Conservation (phyloP, 2,113 vertebrate species). For the Phalacrocorax aristotelis region DNA sequence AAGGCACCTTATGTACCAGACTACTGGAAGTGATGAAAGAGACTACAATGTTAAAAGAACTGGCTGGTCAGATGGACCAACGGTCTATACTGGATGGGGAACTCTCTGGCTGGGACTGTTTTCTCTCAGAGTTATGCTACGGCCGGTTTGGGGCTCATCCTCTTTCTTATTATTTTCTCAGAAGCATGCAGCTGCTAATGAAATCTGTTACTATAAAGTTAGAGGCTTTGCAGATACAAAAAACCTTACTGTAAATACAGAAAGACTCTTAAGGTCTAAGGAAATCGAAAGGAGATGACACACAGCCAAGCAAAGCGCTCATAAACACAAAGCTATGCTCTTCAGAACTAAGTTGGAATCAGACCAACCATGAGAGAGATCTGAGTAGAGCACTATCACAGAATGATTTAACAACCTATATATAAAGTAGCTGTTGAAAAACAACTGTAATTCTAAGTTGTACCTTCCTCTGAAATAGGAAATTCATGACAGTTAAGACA, state of each 20-base stretch:
- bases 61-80: neutral
- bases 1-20: neutral
- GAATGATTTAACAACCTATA: neutral
- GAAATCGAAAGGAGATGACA: neutral
- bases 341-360: neutral
- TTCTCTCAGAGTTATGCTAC: neutral
- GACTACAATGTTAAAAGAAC: neutral
- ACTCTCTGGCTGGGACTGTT: neutral
- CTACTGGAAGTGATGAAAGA: neutral
- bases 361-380: neutral
- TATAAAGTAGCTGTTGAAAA: neutral
- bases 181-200: neutral
- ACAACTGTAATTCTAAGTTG: neutral
- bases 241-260: neutral
- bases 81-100: neutral
- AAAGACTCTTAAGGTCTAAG: neutral
- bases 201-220: neutral
- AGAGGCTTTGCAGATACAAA: neutral
- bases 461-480: neutral
- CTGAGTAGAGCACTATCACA: neutral
- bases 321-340: neutral
- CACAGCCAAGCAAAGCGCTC: neutral
- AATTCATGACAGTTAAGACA: neutral
- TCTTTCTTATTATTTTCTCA: neutral
- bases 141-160: neutral